phyloP scores from a whole-genome alignment of 1,140 invertebrate species.

The Danaus plexippus region DNA sequence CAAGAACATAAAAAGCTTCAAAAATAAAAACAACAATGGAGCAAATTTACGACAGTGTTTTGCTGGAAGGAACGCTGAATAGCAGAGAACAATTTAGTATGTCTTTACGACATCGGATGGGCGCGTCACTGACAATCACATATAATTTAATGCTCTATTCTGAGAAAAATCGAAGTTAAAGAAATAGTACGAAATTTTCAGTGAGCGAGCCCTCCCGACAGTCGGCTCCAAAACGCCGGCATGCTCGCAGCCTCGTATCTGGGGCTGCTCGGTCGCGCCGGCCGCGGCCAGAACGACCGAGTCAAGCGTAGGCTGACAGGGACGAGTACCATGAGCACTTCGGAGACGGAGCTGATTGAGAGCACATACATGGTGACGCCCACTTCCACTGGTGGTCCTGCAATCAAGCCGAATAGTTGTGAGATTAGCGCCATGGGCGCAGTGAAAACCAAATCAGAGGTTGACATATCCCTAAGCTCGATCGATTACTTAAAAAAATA shows the following conservation, averaged over 20 bases:
- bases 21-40: slow-evolving; percentile 56
- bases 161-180: slow-evolving; percentile 10
- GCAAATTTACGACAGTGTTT: slow-evolving; percentile 48
- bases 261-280: slow-evolving; percentile 39
- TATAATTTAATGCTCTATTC: slow-evolving; percentile 10
- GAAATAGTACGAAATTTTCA: slow-evolving; percentile 3
- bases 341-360: slow-evolving; percentile 98
- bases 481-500: no score
- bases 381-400: slow-evolving; percentile 95
- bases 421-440: slow-evolving; percentile 20
- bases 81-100: slow-evolving; percentile 51
- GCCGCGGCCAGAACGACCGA: slow-evolving; percentile 37
- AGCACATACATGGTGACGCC: slow-evolving; percentile 98
- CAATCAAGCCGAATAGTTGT: slow-evolving; percentile 70
- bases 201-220: slow-evolving; percentile 31
- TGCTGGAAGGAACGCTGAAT: slow-evolving; percentile 53
- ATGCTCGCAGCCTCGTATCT: slow-evolving; percentile 48
- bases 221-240: slow-evolving; percentile 55
- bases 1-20: slow-evolving; percentile 61
- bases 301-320: slow-evolving; percentile 49
- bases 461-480: slow-evolving; percentile 16
- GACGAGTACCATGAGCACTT: slow-evolving; percentile 95
- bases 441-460: slow-evolving; percentile 64
- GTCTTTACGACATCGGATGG: slow-evolving; percentile 46
- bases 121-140: slow-evolving; percentile 38